Evolutionary conservation across 2,797 vertebrate genomes (phyloP).

Genomic region (Spinus olivaceus): DNA sequence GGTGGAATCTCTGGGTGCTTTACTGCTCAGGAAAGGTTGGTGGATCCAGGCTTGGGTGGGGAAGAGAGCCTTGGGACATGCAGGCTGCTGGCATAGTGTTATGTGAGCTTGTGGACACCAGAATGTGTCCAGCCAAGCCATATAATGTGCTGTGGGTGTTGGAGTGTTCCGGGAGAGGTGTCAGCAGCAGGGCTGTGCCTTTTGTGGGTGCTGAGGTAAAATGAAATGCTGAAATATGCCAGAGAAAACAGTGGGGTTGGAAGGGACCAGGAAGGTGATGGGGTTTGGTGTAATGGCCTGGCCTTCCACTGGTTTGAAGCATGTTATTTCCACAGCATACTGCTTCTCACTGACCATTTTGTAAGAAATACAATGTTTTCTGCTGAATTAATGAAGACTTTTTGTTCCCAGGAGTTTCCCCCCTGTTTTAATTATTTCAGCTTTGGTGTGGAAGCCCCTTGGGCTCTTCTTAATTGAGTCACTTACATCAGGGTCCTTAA

Average conservation of each 20-base stretch:
- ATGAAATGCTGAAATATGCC: not conserved
- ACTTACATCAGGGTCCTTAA: not conserved
- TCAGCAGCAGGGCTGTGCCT: not conserved
- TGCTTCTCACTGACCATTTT: not conserved
- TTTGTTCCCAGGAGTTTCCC: not conserved
- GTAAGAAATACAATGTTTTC: not conserved
- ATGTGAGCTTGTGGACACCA: not conserved
- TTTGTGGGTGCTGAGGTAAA: not conserved
- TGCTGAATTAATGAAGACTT: not conserved
- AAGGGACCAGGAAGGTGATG: not conserved
- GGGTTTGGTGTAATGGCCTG: fast-evolving
- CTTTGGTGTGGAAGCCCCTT: not conserved
- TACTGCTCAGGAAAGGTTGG: not conserved
- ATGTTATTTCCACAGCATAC: not conserved
- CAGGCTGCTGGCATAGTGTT: not conserved
- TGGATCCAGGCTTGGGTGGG: not conserved
- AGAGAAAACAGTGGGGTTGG: not conserved
- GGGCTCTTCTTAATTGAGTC: not conserved
- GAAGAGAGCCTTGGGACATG: not conserved
- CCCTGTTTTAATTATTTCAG: not conserved
- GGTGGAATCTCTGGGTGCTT: not conserved
- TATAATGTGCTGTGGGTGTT: not conserved
- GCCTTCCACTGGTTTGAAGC: not conserved
- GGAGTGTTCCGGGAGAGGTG: not conserved
- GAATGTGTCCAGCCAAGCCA: not conserved